Evolutionary conservation across 1,140 invertebrate genomes (phyloP), one percentile per base, ranked within the genome.

Genomic region (Musca domestica): DNA sequence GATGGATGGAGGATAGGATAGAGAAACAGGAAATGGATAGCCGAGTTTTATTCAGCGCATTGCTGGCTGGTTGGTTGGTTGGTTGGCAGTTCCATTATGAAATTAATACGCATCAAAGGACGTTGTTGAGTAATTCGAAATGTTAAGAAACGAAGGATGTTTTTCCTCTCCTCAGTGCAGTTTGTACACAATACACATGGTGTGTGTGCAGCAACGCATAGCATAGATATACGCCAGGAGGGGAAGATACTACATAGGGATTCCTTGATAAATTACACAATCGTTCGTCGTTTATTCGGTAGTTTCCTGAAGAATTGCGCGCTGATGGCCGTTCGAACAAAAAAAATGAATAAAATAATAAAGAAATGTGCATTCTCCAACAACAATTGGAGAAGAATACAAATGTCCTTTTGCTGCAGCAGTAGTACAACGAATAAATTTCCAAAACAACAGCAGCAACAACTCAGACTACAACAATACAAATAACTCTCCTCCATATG

Each of bases 191-290:
- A n/a, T 41, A 41, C 10, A 41, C 12, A 41, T n/a, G n/a, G n/a
- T n/a, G n/a, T n/a, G n/a, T n/a, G n/a, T 41, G 34, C 34, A 41
- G 34, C 34, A 41, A 41, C 10, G 10, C 6, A 2, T 41, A 41
- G 10, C 6, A 2, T 41, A 41, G 5, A 30, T 30, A 30, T 2
- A 41, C 2, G n/a, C n/a, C 5, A 41, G 34, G 34, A 41, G 34
- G 6, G 10, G 5, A 7, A 10, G 12, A 12, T 41, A 9, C 27
- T 9, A 30, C 27, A 30, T 19, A 61, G 20, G 27, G 22, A 12
- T 19, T 61, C 56, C 56, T 61, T 61, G 56, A 61, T 61, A 61
- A 61, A 61, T 61, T 61, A 61, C 34, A 41, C 34, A 41, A 41
- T 41, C 34, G 34, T 41, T 41, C 9, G 22, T 25, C 52, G 34